phyloP scores from a whole-genome alignment of 2,113 vertebrate genomes.

The Myotis yumanensis region DNA sequence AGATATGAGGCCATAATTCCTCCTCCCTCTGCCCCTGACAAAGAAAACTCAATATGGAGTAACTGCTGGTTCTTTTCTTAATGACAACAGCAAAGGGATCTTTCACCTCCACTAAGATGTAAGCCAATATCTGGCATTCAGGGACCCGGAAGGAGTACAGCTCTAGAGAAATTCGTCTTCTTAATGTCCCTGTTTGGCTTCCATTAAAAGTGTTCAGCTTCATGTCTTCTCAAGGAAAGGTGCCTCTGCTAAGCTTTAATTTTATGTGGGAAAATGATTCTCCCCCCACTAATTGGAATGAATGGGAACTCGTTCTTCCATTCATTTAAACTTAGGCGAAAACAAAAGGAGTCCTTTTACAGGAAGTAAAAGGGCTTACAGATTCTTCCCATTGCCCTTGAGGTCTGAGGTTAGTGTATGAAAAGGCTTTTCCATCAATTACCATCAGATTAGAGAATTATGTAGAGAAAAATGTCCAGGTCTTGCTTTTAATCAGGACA shows the following conservation, averaged over 20 bases:
- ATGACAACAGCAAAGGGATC: conserved; percentile 3
- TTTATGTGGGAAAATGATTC: conserved; percentile 51
- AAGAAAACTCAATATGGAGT: neutral
- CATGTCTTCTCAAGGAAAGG: conserved; percentile 50
- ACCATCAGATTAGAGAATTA: conserved; percentile 31
- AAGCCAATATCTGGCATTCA: conserved; percentile 32
- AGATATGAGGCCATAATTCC: neutral
- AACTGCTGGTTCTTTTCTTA: neutral
- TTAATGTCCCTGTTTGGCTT: conserved; percentile 56
- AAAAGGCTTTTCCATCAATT: conserved; percentile 41
- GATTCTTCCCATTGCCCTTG: neutral
- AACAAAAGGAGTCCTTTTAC: neutral
- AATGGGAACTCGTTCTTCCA: conserved; percentile 29
- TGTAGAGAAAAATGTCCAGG: conserved; percentile 43
- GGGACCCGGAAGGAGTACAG: conserved; percentile 1
- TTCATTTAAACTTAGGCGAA: conserved; percentile 29
- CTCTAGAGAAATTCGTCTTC: conserved; percentile 45
- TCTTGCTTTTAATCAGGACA: conserved; percentile 46
- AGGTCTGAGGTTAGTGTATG: conserved; percentile 29
- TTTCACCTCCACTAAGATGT: conserved; percentile 43
- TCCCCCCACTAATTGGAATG: conserved; percentile 60
- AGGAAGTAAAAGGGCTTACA: neutral
- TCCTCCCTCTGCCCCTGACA: neutral
- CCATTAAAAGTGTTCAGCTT: conserved; percentile 60
- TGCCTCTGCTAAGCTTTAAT: conserved; percentile 39